A percentile compares a stretch with the other conserved stretches of the same genome.
These are phyloP conservation scores for Microtus oregoni DNA, from an alignment of 2,113 vertebrate species.

Conservation along the genomic window DNA sequence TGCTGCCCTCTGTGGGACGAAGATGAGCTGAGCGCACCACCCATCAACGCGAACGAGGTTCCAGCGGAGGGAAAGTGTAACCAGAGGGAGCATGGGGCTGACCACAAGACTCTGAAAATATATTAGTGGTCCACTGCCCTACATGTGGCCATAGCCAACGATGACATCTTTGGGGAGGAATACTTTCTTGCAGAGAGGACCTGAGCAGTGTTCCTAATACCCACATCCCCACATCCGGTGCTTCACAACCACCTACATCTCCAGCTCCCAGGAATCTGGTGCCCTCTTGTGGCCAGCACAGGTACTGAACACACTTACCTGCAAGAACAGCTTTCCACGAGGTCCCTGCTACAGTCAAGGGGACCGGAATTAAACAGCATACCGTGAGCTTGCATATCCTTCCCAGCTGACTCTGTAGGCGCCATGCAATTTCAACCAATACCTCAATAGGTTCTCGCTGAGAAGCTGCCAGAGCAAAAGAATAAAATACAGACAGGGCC, in stretches of 20 bases:
- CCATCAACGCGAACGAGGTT: too few species aligned
- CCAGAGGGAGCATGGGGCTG: background rate
- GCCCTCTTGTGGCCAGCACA: background rate
- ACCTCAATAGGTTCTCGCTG: too few species aligned
- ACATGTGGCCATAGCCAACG: background rate
- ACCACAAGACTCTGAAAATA: background rate
- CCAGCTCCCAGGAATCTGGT: background rate
- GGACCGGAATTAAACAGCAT: background rate
- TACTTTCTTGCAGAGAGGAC: background rate
- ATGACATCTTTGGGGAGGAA: too few species aligned
- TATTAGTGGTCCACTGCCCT: background rate
- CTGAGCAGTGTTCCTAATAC: background rate
- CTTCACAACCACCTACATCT: background rate
- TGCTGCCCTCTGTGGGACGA: background rate
- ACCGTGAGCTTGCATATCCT: background rate
- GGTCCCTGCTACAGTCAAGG: background rate
- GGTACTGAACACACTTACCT: background rate
- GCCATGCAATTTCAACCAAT: background rate
- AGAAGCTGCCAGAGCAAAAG: background rate
- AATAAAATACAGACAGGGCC: background rate
- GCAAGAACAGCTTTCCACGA: background rate
- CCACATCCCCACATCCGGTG: too few species aligned
- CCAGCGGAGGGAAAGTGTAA: accelerated
- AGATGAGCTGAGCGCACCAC: background rate
- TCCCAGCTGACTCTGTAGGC: background rate